A percentile compares a stretch with the other conserved stretches of the same genome.
These are phyloP conservation scores for Xerus rutilus DNA, from an alignment of 2,797 vertebrate genomes.

Conservation along the genomic window DNA sequence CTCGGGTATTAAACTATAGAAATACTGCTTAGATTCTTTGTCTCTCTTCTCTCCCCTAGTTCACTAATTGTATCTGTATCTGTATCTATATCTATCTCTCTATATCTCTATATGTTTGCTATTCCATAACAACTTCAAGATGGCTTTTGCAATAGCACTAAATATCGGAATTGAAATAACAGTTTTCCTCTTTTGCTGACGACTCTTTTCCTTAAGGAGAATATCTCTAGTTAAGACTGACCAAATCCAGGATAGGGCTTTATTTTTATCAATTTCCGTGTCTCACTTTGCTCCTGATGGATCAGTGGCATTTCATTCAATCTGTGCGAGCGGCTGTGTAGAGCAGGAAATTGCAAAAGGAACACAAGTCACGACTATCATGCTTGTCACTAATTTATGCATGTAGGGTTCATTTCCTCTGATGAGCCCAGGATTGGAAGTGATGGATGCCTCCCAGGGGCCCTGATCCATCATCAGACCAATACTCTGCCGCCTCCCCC, in stretches of 20 bases:
- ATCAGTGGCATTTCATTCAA: conserved; percentile 42
- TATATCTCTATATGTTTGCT: background rate
- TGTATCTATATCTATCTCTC: background rate
- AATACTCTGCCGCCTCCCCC: background rate
- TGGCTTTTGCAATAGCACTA: conserved; percentile 1
- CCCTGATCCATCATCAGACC: background rate
- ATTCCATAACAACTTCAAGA: background rate
- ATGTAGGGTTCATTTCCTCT: conserved; percentile 65
- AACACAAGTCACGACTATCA: background rate
- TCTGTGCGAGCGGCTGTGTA: conserved; percentile 40
- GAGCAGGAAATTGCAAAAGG: conserved; percentile 74
- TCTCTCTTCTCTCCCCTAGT: background rate
- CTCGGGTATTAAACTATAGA: background rate
- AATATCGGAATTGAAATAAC: conserved; percentile 31
- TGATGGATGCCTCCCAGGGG: conserved; percentile 52
- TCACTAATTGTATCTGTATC: background rate
- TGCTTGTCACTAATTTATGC: conserved; percentile 67
- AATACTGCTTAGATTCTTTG: background rate
- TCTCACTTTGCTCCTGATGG: conserved; percentile 30
- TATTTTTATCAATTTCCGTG: conserved; percentile 3
- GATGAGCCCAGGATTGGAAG: background rate
- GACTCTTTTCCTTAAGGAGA: background rate
- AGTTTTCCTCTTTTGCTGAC: background rate
- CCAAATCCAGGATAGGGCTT: conserved; percentile 6
- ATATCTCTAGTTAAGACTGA: background rate